Conservation (phyloP, 2,113 vertebrate species). For the Bujurquina vittata region DNA sequence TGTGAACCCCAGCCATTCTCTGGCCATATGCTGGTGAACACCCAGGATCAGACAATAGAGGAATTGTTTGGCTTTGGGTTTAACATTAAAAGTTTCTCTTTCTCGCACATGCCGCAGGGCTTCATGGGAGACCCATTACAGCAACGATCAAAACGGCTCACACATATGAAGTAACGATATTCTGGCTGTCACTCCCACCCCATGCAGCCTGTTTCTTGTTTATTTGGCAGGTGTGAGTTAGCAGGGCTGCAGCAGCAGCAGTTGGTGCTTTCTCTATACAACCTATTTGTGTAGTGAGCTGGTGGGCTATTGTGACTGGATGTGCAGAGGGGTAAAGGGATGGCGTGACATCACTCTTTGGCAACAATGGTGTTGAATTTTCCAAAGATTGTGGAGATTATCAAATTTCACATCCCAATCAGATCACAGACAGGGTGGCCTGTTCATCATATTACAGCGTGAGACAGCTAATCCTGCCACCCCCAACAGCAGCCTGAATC, state of each 20-base stretch:
- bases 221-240: conserved; percentile 51
- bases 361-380: conserved; percentile 19
- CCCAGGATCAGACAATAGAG: conserved; percentile 57
- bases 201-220: conserved; percentile 47
- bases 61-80: conserved; percentile 31
- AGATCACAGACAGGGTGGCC: conserved; percentile 18
- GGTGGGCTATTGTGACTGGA: conserved; percentile 15
- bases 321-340: not conserved
- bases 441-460: conserved; percentile 7
- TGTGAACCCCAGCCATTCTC: conserved; percentile 46
- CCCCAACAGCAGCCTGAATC: not conserved
- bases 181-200: conserved; percentile 19
- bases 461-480: conserved; percentile 11
- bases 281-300: conserved; percentile 28
- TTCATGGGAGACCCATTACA: conserved; percentile 24
- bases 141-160: conserved; percentile 8
- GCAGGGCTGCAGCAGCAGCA: conserved; percentile 6
- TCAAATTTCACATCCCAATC: conserved; percentile 36
- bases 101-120: not conserved
- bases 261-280: conserved; percentile 23
- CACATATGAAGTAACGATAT: conserved; percentile 35
- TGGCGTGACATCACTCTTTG: conserved; percentile 26
- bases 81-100: conserved; percentile 21
- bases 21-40: conserved; percentile 40
- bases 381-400: conserved; percentile 29